Evolutionary conservation across 1,140 invertebrate species (phyloP), one percentile per base, ranked within the genome.

Genomic region (Drosophila tsacasi): DNA sequence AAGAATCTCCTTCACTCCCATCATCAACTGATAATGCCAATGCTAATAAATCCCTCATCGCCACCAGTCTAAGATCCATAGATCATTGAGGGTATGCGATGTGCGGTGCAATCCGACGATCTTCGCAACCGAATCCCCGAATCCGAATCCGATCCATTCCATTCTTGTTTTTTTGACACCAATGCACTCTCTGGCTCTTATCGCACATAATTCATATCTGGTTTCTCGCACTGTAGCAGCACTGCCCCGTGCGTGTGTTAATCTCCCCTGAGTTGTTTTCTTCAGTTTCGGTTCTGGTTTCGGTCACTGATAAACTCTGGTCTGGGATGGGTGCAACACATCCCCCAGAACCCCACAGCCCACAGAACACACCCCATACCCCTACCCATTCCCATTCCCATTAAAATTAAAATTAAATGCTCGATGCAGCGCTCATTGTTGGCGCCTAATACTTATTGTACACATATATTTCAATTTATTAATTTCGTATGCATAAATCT

Each of bases 401-500:
- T 49, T 32, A 62, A 55, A 62, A 81, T 74, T 67, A 64, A 89
- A 87, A 87, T 87, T 76, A 90, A 90, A 89, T 81, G 84, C 73
- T 67, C 60, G 58, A 67, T 84, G 78, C 85, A 87, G 40, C 30
- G 49, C 71, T 85, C 77, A 68, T 62, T 78, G 81, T 84, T 79
- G 76, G 76, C 76, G 76, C 79, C 81, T 89, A 87, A 89, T 80
- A 65, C 67, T 64, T 76, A 81, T 63, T 69, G 77, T 75, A 81
- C 84, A 81, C 84, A 80, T 77, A 78, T 90, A 79, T 89, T 79
- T 91, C 85, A 84, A 89, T 89, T 89, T 89, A 89, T 89, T 89
- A 90, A 89, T 89, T 90, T 87, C 66, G 85, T 87, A 87, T 87
- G 84, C 84, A 87, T 87, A 87, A 87, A 87, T 87, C 84, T 84